A percentile compares a stretch with the other conserved stretches of the same genome.
Evolutionary conservation across 2,888 invertebrate genomes (phyloP).

Genomic region (Dromius quadrimaculatus): DNA sequence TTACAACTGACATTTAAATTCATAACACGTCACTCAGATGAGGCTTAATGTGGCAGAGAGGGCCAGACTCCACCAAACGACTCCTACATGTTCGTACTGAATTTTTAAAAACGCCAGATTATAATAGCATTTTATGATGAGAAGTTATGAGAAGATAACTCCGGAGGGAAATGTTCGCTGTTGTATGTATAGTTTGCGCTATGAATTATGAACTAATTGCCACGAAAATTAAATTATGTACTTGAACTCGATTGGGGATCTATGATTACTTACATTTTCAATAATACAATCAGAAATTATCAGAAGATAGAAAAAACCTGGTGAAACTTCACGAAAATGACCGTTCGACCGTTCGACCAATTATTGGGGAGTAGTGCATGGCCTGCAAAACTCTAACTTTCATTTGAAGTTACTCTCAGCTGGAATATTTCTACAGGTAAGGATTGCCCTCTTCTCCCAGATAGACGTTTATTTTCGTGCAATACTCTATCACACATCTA

Average conservation of each 20-base stretch:
- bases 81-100: conserved; percentile 11
- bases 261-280: neutral
- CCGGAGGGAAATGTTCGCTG: neutral
- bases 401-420: no score
- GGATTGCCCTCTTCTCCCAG: no score
- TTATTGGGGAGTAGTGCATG: no score
- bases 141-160: neutral
- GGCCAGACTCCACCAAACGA: neutral
- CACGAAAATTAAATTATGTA: neutral
- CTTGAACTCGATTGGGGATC: neutral
- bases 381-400: no score
- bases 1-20: conserved; percentile 43
- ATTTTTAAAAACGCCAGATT: conserved; percentile 34
- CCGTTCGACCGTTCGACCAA: no score
- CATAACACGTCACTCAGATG: conserved; percentile 37
- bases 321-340: no score
- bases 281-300: neutral
- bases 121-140: conserved; percentile 14
- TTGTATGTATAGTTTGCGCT: neutral
- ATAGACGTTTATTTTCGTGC: no score
- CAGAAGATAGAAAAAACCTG: no score
- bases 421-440: no score
- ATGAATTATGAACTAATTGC: no score
- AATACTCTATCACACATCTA: no score
- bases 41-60: conserved; percentile 22